phyloP scores from a whole-genome alignment of 2,113 vertebrate species.

The Acanthisitta chloris region DNA sequence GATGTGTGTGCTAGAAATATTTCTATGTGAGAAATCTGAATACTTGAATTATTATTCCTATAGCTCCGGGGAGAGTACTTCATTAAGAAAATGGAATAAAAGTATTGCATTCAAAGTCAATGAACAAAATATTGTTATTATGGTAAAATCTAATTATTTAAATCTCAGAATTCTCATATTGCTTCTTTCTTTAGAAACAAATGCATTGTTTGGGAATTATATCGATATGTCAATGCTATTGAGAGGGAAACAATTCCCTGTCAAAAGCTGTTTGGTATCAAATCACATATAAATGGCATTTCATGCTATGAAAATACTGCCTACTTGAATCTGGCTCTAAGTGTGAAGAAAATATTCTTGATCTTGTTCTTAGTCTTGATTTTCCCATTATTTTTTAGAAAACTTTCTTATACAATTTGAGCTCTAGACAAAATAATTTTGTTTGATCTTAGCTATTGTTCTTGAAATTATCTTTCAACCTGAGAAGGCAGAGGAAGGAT shows the following conservation, averaged over 20 bases:
- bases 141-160: background rate
- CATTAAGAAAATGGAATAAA: background rate
- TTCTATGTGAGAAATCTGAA: background rate
- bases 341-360: background rate
- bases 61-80: background rate
- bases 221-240: too few species aligned
- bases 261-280: background rate
- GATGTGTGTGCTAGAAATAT: background rate
- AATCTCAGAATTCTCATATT: background rate
- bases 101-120: background rate
- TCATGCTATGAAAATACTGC: background rate
- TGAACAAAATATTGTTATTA: background rate
- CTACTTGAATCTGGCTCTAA: background rate
- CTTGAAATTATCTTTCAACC: background rate
- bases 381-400: background rate
- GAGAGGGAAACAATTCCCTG: too few species aligned
- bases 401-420: background rate
- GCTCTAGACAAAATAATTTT: background rate
- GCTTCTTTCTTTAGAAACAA: background rate
- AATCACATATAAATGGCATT: background rate
- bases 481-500: background rate
- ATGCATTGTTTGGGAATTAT: too few species aligned
- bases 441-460: background rate
- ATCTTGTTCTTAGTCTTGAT: background rate
- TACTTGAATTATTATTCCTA: background rate